Conservation (phyloP, 2,888 invertebrate genomes). For the Melangyna quadrimaculata region DNA sequence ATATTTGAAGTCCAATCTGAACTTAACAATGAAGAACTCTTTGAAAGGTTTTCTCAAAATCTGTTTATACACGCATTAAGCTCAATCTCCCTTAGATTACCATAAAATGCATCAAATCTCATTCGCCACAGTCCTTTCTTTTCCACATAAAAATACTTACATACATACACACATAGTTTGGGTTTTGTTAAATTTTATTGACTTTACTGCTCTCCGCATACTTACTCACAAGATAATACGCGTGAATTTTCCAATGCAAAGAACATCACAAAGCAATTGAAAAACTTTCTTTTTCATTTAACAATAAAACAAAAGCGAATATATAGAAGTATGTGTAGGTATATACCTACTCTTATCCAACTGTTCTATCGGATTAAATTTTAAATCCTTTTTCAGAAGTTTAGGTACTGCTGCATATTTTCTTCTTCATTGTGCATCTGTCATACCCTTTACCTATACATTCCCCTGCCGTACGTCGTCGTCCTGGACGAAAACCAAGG, state of each 20-base stretch:
- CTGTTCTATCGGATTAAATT: conserved; percentile 54
- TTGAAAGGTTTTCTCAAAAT: conserved; percentile 25
- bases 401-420: conserved; percentile 2
- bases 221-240: neutral
- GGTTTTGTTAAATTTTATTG: conserved; percentile 16
- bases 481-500: neutral
- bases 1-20: conserved; percentile 2
- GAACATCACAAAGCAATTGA: neutral
- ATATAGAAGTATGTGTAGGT: neutral
- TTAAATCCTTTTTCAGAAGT: conserved; percentile 44
- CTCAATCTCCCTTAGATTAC: conserved; percentile 35
- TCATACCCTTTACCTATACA: neutral
- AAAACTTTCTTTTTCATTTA: conserved; percentile 14
- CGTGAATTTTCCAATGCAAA: conserved; percentile 8
- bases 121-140: neutral
- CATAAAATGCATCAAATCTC: conserved; percentile 29
- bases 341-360: neutral
- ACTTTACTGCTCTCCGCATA: conserved; percentile 29
- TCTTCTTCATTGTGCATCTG: conserved; percentile 41
- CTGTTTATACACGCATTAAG: conserved; percentile 40
- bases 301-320: neutral
- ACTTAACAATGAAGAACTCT: conserved; percentile 7
- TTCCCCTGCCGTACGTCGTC: neutral
- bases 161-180: neutral
- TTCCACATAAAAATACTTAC: conserved; percentile 28